Base-by-base conservation (phyloP, 2,113 vertebrate genomes). In the Tetraodon nigroviridis region DNA sequence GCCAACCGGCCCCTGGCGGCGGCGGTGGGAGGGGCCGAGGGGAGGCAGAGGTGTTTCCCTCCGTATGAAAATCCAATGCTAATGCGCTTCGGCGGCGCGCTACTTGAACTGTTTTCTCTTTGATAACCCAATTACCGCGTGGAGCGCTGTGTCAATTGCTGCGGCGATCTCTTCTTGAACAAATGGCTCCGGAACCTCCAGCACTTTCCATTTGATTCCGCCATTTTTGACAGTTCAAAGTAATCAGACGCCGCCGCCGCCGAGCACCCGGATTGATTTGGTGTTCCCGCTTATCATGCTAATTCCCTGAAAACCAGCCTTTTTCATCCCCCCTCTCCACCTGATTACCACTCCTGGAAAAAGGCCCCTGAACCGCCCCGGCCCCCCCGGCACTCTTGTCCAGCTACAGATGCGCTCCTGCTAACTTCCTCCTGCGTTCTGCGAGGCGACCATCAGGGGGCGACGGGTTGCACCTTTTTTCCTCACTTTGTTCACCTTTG, bases 101-200 rank as follows among this genome's bases (percentile, higher is more conserved):
- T 99, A 97, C 96, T 98, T 96, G 96, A 97, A 99, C 96, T 98
- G 97, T 97, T 98, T 98, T 98, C 96, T 96, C 97, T 99, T 98
- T 99, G 97, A 98, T 99, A 99, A 99, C 97, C 96, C 95, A 99
- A 99, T 99, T 99, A 99, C 97, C 97, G 96, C 98, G 94, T 99
- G 93, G 94, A 99, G 96, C 98, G 95, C 96, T 98, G 95, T 98
- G 97, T 99, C 97, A 99, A 99, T 99, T 98, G 97, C 96, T 95
- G 93, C 89, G 95, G 95, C 95, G 94, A 98, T 98, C 96, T 95
- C 96, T 97, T 98, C 96, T 98, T 96, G 93, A 99, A 98, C 95
- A 99, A 98, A 99, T 99, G 95, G 97, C 94, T 97, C 94, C 91
- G 93, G 98, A 97, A 98, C 97, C 97, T 99, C 95, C 92, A 98